Percentiles rank a stretch among this genome's conserved stretches.
phyloP scores from a whole-genome alignment of 1,140 invertebrate genomes.

The Diploscapter pachys region DNA sequence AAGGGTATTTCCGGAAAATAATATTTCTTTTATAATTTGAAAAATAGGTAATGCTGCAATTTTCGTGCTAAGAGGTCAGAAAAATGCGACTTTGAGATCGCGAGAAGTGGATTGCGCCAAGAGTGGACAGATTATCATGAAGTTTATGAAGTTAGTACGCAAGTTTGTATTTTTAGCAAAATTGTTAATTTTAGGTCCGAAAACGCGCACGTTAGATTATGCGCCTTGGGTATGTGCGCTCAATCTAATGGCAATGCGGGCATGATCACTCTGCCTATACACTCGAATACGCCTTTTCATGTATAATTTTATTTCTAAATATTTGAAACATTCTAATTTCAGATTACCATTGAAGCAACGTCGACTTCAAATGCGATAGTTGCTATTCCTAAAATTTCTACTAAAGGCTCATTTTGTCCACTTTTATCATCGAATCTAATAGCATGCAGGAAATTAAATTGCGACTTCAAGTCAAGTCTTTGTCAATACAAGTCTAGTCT shows the following conservation, averaged over 20 bases:
- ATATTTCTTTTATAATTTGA: background rate
- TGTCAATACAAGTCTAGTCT: too few species aligned
- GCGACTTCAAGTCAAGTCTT: too few species aligned
- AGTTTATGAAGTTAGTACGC: conserved; percentile 12
- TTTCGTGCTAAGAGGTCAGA: conserved; percentile 12
- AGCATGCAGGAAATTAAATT: too few species aligned
- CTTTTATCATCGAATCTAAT: too few species aligned
- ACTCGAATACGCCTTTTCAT: conserved; percentile 15
- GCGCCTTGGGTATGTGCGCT: conserved; percentile 30
- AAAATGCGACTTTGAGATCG: conserved; percentile 15
- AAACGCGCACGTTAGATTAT: conserved; percentile 25
- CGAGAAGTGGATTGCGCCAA: conserved; percentile 30
- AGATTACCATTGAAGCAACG: conserved; percentile 27
- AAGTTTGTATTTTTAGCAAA: background rate
- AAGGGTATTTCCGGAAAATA: conserved; percentile 9
- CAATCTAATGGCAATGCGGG: conserved; percentile 22
- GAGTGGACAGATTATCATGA: conserved; percentile 14
- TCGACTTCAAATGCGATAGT: conserved; percentile 18
- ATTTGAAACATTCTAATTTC: conserved; percentile 16
- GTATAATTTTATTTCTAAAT: conserved; percentile 17
- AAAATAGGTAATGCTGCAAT: conserved; percentile 27
- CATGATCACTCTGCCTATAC: conserved; percentile 8
- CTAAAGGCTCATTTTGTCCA: background rate
- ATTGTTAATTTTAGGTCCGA: conserved; percentile 16
- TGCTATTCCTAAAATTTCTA: conserved; percentile 15